A percentile compares a stretch with the other conserved stretches of the same genome.
These are phyloP conservation scores for Lutraria lutraria DNA, from an alignment of 2,888 invertebrate species.

Conservation along the genomic window DNA sequence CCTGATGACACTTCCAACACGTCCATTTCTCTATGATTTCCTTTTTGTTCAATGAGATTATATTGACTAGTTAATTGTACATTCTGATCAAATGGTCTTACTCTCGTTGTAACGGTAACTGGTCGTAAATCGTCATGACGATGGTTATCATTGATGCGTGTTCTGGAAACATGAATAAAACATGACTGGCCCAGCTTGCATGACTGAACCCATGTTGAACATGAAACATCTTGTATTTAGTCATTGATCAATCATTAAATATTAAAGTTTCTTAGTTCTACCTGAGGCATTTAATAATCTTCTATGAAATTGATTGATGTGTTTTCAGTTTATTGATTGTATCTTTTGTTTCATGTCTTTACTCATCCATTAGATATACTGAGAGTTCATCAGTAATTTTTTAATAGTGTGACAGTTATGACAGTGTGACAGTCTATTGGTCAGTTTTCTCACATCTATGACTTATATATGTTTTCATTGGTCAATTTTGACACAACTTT, in stretches of 20 bases:
- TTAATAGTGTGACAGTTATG: not conserved
- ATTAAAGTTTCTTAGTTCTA: not conserved
- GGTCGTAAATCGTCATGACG: constrained; percentile 20
- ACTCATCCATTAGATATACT: not conserved
- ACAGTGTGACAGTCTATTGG: not conserved
- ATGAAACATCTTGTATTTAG: not conserved
- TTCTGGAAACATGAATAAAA: not conserved
- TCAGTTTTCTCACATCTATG: not conserved
- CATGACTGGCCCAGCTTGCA: not conserved
- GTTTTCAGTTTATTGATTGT: not conserved
- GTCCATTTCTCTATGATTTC: not conserved
- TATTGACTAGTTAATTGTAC: not conserved
- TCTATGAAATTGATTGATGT: no score
- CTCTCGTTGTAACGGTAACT: not conserved
- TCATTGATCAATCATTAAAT: no score
- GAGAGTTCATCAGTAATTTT: not conserved
- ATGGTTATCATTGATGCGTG: not conserved
- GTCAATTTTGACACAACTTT: not conserved
- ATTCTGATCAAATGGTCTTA: not conserved
- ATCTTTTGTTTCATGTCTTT: not conserved
- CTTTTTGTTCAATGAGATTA: not conserved
- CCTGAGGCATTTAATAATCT: not conserved
- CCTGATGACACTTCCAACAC: not conserved
- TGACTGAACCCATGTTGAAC: not conserved
- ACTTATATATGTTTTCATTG: not conserved